Conservation (phyloP, 2,113 vertebrate genomes). For the Cebus imitator region DNA sequence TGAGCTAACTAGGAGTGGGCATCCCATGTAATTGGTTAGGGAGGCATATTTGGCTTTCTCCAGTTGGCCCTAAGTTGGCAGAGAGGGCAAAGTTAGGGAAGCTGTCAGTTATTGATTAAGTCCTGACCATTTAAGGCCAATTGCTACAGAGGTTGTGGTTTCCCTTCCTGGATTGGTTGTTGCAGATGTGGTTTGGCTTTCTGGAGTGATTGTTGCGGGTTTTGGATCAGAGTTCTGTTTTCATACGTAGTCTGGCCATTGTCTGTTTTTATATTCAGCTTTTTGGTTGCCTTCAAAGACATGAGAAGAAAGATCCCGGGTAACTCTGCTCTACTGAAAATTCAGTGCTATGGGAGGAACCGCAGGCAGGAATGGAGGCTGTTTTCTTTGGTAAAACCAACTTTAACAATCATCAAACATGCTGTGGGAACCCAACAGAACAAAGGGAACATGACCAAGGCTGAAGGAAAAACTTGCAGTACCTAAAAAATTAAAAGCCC, state of each 20-base stretch:
- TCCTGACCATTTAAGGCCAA: too few relatives aligned
- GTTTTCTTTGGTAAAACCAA: neutral
- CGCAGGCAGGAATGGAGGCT: neutral
- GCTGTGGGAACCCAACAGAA: neutral
- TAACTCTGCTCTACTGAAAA: neutral
- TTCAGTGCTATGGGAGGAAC: neutral
- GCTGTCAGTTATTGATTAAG: neutral
- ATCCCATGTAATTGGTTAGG: neutral
- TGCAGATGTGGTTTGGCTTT: neutral
- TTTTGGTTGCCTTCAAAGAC: neutral
- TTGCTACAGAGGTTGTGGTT: neutral
- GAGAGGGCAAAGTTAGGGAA: neutral
- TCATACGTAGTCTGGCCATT: neutral
- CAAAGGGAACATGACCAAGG: neutral
- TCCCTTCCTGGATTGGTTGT: too few relatives aligned
- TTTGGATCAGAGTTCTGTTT: neutral
- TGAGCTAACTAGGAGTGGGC: neutral
- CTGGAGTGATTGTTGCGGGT: neutral
- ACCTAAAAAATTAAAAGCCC: neutral
- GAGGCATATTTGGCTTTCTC: neutral
- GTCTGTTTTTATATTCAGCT: neutral
- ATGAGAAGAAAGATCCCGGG: neutral
- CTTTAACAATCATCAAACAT: neutral
- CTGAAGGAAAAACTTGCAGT: neutral
- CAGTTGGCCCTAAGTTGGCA: neutral